Evolutionary conservation across 2,113 vertebrate species (phyloP).

Genomic region (Microtus richardsoni): DNA sequence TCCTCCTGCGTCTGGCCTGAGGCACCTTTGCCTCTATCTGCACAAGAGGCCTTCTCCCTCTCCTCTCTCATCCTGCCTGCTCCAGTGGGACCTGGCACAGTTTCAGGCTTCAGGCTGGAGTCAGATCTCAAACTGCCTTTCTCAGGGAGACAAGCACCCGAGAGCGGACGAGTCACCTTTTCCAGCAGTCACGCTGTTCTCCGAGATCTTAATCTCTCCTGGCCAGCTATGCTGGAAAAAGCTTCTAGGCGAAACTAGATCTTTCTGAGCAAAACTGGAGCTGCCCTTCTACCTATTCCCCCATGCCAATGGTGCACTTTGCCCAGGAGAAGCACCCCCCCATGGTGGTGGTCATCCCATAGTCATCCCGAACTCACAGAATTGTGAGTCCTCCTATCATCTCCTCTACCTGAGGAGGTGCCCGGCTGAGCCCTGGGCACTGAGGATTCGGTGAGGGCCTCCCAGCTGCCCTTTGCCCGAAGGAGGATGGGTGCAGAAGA

Average conservation of each 20-base stretch:
- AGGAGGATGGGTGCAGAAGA: not conserved
- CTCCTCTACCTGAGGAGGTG: not conserved
- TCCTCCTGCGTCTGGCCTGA: not conserved
- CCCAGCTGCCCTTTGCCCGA: not conserved
- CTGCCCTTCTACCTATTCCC: not conserved
- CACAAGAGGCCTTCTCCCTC: not conserved
- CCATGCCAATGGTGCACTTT: not conserved
- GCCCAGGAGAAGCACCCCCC: not conserved
- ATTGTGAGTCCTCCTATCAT: not conserved
- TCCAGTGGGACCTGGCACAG: not conserved
- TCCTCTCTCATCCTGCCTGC: not conserved
- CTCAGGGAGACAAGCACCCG: constrained; percentile 12
- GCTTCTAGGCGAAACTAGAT: constrained; percentile 24
- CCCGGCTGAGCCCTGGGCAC: not conserved
- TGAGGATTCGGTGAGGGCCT: not conserved
- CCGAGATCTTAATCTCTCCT: constrained; percentile 56
- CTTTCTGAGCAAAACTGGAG: constrained; percentile 24
- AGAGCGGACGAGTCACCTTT: constrained; percentile 23
- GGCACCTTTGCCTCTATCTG: not conserved
- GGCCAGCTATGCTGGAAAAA: constrained; percentile 42
- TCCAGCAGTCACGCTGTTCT: not conserved
- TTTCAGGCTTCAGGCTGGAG: not conserved
- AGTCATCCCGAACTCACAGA: not conserved
- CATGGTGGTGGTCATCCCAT: not conserved
- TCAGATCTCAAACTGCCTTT: constrained; percentile 40